Evolutionary conservation across 2,113 vertebrate species (phyloP).

Genomic region (Antechinus flavipes): DNA sequence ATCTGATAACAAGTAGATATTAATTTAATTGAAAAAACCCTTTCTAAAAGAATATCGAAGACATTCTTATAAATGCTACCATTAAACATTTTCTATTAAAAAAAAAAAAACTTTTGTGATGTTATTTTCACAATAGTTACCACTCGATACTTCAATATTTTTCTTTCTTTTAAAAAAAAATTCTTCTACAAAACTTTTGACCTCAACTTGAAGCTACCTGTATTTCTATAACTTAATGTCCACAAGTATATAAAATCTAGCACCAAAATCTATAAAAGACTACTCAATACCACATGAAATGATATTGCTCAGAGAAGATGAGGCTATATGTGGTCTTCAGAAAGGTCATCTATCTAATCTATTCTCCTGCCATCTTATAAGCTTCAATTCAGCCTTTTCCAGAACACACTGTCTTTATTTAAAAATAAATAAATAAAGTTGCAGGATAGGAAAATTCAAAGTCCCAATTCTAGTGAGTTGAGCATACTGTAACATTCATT

Average conservation of each 20-base stretch:
- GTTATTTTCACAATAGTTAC: not conserved
- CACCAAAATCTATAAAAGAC: not conserved
- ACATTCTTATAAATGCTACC: not conserved
- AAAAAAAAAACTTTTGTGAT: not conserved
- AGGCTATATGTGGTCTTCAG: not conserved
- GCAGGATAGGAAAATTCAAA: not conserved
- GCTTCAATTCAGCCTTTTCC: not conserved
- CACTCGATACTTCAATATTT: not conserved
- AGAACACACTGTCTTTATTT: not conserved
- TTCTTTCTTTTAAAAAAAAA: not conserved
- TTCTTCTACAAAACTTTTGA: not conserved
- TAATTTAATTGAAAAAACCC: not conserved
- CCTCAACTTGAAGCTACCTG: not conserved
- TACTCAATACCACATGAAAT: not conserved
- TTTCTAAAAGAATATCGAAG: not conserved
- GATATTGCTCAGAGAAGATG: not conserved
- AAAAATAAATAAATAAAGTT: not conserved
- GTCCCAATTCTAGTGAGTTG: not conserved
- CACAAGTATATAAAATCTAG: not conserved
- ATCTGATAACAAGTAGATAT: not conserved
- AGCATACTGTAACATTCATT: not conserved
- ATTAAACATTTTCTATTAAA: not conserved
- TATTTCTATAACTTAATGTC: not conserved
- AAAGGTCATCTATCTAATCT: not conserved
- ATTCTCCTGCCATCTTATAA: not conserved